These are phyloP conservation scores for Aspiorhynchus laticeps DNA, from an alignment of 2,113 vertebrate species.

Conservation along the genomic window DNA sequence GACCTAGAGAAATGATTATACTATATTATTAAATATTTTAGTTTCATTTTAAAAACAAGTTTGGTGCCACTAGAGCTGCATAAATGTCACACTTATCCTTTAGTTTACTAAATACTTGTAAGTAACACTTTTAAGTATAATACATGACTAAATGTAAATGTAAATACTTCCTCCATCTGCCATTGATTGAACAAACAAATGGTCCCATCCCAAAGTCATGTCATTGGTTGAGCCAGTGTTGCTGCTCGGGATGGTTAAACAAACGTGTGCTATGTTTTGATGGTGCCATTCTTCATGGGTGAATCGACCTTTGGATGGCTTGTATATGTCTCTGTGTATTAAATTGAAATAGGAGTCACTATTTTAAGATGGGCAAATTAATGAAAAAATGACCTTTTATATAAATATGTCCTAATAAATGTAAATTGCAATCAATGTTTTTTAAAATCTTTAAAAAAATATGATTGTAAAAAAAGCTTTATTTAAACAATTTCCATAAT, in stretches of 20 bases:
- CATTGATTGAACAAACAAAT: neutral
- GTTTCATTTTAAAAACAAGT: neutral
- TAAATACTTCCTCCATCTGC: neutral
- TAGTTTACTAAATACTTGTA: neutral
- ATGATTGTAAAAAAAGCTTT: too few relatives aligned
- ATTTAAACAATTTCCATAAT: neutral
- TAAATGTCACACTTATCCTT: neutral
- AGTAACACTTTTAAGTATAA: too few relatives aligned
- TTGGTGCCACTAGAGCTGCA: neutral
- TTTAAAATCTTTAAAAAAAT: too few relatives aligned
- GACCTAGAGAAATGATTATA: neutral
- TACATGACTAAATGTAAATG: too few relatives aligned
- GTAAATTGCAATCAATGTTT: neutral
- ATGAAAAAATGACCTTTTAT: neutral
- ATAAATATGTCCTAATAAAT: neutral
- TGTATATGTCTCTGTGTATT: neutral
- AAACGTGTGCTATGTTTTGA: neutral
- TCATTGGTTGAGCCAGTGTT: neutral
- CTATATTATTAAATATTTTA: too few relatives aligned
- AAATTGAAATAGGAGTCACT: neutral
- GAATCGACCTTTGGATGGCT: neutral
- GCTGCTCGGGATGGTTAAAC: neutral
- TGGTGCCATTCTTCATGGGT: neutral
- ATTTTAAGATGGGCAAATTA: neutral
- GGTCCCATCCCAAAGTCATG: neutral